Conservation (phyloP, 1,140 invertebrate species). For the Pararge aegeria region DNA sequence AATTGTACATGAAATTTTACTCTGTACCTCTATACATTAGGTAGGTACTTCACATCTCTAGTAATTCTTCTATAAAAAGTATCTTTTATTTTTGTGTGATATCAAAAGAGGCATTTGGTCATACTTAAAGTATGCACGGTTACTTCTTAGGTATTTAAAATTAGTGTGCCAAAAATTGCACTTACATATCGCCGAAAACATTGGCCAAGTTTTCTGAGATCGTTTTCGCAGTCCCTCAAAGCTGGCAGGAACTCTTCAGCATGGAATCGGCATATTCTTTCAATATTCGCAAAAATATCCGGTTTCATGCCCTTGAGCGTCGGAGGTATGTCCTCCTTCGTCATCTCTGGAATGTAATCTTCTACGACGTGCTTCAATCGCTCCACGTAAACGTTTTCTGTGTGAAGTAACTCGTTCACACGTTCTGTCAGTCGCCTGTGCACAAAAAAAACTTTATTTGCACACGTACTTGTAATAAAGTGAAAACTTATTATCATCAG, state of each 20-base stretch:
- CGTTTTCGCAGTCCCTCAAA: constrained; percentile 67
- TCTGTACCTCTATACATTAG: too few species aligned
- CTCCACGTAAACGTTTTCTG: constrained; percentile 73
- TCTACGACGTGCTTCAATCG: constrained; percentile 69
- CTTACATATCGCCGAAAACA: constrained; percentile 74
- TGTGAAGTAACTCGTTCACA: constrained; percentile 72
- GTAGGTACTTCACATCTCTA: too few species aligned
- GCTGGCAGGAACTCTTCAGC: constrained; percentile 70
- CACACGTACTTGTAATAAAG: neutral
- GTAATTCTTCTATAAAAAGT: too few species aligned
- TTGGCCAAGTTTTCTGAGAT: constrained; percentile 71
- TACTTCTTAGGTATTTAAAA: too few species aligned
- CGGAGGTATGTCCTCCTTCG: constrained; percentile 46
- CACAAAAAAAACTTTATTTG: constrained; percentile 23
- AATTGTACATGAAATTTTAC: neutral
- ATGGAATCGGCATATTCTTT: constrained; percentile 71
- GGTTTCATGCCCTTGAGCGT: constrained; percentile 53
- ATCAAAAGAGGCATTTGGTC: too few species aligned
- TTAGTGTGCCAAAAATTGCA: too few species aligned
- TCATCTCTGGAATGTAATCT: constrained; percentile 73
- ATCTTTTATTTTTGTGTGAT: too few species aligned
- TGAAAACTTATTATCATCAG: neutral
- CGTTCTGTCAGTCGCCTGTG: constrained; percentile 70
- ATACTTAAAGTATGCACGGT: too few species aligned
- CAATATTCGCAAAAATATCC: constrained; percentile 75